Conservation (phyloP, 92 coral and sea anemone species). For the Zoanthus solanderi region DNA sequence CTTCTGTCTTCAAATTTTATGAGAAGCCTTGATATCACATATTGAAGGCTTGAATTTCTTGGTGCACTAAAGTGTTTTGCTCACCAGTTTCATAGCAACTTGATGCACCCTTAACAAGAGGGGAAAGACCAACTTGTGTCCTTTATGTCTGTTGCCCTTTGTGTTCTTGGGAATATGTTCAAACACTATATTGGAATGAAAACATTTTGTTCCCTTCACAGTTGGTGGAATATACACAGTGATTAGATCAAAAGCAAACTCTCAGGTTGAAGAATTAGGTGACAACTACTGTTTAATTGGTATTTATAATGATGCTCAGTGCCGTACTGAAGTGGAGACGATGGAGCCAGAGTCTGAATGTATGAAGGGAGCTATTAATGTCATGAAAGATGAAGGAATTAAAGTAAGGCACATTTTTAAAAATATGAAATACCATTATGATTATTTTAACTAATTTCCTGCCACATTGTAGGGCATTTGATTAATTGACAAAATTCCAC, state of each 20-base stretch:
- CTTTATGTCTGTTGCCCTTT: too few species aligned
- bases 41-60: too few species aligned
- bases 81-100: too few species aligned
- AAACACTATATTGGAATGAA: not conserved
- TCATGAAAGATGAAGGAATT: constrained; percentile 80
- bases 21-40: too few species aligned
- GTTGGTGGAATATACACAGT: constrained; percentile 99
- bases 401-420: constrained; percentile 62
- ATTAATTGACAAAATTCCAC: too few species aligned
- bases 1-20: too few species aligned
- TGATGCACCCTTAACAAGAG: too few species aligned
- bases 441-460: too few species aligned
- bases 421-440: not conserved
- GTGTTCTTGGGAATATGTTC: not conserved
- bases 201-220: constrained; percentile 10
- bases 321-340: constrained; percentile 89
- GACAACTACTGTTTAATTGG: constrained; percentile 94
- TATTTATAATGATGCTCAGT: constrained; percentile 85
- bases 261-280: constrained; percentile 84
- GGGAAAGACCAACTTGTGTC: too few species aligned
- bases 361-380: constrained; percentile 79
- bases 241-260: constrained; percentile 93
- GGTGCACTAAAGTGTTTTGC: too few species aligned
- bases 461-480: too few species aligned
- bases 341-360: constrained; percentile 85